phyloP scores from a whole-genome alignment of 2,113 vertebrate genomes.

The Rhinoderma darwinii region DNA sequence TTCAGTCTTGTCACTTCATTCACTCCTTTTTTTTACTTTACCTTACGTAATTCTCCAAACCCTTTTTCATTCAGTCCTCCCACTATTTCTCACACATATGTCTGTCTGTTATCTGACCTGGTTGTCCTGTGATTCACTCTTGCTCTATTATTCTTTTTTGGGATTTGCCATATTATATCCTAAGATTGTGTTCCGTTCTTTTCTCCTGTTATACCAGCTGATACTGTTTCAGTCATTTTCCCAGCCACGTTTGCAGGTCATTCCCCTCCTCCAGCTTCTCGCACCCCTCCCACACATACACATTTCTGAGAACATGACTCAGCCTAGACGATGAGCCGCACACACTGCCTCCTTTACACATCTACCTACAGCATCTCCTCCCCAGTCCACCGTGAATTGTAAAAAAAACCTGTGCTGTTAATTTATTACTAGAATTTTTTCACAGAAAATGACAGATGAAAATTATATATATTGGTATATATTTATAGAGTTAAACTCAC shows the following conservation, averaged over 20 bases:
- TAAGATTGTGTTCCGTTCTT: neutral
- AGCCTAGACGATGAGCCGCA: constrained; percentile 47
- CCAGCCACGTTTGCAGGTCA: constrained; percentile 65
- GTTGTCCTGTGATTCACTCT: neutral
- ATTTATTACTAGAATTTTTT: too few relatives aligned
- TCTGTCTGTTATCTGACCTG: neutral
- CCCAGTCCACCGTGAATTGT: neutral
- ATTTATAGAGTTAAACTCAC: too few relatives aligned
- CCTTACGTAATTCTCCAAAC: neutral
- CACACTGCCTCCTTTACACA: neutral
- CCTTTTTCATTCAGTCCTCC: neutral
- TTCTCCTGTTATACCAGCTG: neutral
- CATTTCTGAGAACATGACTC: constrained; percentile 59
- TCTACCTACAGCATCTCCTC: neutral
- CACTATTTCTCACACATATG: neutral
- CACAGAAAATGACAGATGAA: too few relatives aligned
- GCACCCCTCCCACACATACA: constrained; percentile 36
- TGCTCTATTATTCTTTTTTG: neutral
- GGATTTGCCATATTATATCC: neutral
- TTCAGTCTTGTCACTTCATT: neutral
- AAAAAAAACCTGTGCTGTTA: too few relatives aligned
- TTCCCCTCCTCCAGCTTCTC: constrained; percentile 61
- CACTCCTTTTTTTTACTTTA: neutral
- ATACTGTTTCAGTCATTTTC: constrained; percentile 54
- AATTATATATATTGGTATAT: too few relatives aligned